These are phyloP conservation scores for Bubo bubo DNA, from an alignment of 2,113 vertebrate genomes.

Conservation along the genomic window DNA sequence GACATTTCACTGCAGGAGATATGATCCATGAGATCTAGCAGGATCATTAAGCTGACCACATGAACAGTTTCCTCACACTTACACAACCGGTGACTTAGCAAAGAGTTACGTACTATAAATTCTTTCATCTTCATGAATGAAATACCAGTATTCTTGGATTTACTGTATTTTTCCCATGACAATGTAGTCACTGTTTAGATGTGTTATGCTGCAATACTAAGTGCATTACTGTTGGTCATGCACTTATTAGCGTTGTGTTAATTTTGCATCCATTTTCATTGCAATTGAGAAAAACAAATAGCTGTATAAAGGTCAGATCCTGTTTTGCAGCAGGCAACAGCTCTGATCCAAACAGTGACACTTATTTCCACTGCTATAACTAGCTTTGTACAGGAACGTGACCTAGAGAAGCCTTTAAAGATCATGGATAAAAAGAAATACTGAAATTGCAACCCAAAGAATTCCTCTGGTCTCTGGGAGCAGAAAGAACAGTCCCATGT, in stretches of 20 bases:
- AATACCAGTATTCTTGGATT: neutral
- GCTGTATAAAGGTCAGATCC: neutral
- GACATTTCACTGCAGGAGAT: neutral
- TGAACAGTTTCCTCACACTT: constrained; percentile 4
- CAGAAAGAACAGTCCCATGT: neutral
- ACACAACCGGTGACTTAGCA: neutral
- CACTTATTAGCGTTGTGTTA: neutral
- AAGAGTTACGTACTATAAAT: neutral
- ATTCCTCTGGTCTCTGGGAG: neutral
- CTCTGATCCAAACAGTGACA: neutral
- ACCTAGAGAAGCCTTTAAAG: neutral
- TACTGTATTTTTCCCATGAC: neutral
- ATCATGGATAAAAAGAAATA: neutral
- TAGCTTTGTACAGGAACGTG: neutral
- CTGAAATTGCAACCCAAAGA: neutral
- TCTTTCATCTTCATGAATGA: neutral
- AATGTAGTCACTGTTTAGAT: neutral
- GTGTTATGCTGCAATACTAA: neutral
- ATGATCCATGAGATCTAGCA: neutral
- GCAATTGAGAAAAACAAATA: neutral
- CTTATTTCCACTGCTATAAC: neutral
- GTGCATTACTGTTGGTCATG: neutral
- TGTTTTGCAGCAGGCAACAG: neutral
- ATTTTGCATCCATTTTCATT: neutral
- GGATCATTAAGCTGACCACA: neutral